Conservation (phyloP, 2,113 vertebrate genomes). For the Callospermophilus lateralis region DNA sequence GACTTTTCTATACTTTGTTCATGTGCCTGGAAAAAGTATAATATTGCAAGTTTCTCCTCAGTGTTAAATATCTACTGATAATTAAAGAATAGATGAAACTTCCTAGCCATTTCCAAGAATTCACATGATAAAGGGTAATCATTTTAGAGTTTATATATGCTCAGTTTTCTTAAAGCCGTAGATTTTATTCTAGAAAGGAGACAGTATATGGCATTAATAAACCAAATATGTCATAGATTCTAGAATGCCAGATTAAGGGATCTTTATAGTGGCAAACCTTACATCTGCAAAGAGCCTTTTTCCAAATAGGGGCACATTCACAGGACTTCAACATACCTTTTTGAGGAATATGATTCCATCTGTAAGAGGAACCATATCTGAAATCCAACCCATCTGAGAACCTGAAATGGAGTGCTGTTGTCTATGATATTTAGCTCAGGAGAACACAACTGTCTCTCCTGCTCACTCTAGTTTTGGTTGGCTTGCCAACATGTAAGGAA, state of each 20-base stretch:
- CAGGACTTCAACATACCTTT: constrained; percentile 6
- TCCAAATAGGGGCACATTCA: constrained; percentile 40
- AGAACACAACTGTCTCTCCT: not conserved
- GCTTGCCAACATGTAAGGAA: constrained; percentile 11
- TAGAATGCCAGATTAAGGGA: not conserved
- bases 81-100: constrained; percentile 65
- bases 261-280: not conserved
- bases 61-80: constrained; percentile 27
- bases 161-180: constrained; percentile 63
- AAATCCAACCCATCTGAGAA: constrained; percentile 12
- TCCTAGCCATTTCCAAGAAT: constrained; percentile 66
- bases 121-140: constrained; percentile 12
- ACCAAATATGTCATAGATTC: not conserved
- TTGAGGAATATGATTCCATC: not conserved
- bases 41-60: constrained; percentile 9
- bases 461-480: not conserved
- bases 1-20: not conserved
- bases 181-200: constrained; percentile 61
- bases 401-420: not conserved
- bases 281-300: not conserved
- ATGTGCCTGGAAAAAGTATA: not conserved
- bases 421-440: not conserved
- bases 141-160: constrained; percentile 21
- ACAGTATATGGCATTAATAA: constrained; percentile 44
- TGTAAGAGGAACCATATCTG: not conserved